Conservation (phyloP, 2,888 invertebrate species). For the Rhodophaea formosa region DNA sequence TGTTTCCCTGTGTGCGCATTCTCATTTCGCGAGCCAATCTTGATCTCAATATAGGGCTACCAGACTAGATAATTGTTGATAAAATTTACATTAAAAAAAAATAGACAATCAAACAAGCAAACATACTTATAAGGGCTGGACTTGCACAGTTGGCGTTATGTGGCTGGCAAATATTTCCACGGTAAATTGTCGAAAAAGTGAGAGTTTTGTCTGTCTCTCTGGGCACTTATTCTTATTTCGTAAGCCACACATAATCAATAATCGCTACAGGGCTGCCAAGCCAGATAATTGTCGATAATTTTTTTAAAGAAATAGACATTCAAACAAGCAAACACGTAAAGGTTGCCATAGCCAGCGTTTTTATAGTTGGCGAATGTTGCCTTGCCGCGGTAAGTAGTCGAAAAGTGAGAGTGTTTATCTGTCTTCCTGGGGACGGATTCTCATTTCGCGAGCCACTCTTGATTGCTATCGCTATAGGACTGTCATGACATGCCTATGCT, state of each 20-base stretch:
- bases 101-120: too few relatives aligned
- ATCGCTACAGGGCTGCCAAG: too few relatives aligned
- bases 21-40: conserved; percentile 68
- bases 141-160: conserved; percentile 66
- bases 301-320: too few relatives aligned
- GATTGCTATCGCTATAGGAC: conserved; percentile 57
- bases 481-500: too few relatives aligned
- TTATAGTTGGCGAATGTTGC: conserved; percentile 62
- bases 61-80: conserved; percentile 18
- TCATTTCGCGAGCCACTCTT: conserved; percentile 69
- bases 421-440: conserved; percentile 67
- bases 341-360: conserved; percentile 61
- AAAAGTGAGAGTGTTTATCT: conserved; percentile 79
- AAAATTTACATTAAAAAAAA: too few relatives aligned
- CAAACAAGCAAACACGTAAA: too few relatives aligned
- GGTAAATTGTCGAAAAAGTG: conserved; percentile 71
- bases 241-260: too few relatives aligned
- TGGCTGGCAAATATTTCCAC: conserved; percentile 61
- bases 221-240: too few relatives aligned
- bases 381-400: conserved; percentile 65
- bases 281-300: too few relatives aligned
- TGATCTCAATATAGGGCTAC: conserved; percentile 67
- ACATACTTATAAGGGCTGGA: conserved; percentile 63
- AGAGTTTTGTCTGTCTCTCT: conserved; percentile 40
- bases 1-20: conserved; percentile 68